phyloP scores from a whole-genome alignment of 2,888 invertebrate species.

The Myopa testacea region DNA sequence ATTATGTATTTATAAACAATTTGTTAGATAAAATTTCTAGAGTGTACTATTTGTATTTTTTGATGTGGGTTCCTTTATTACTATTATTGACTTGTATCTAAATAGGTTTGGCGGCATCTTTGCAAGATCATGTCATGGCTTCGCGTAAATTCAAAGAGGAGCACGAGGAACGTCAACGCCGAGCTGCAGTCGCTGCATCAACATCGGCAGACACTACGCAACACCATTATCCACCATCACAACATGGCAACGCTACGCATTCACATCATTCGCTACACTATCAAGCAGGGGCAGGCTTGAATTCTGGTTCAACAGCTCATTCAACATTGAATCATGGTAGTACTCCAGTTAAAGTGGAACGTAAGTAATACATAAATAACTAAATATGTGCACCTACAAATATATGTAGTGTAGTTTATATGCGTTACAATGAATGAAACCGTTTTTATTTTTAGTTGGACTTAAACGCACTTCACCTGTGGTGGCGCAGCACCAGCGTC shows the following conservation, averaged over 20 bases:
- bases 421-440: too few species aligned
- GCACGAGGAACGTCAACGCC: constrained; percentile 66
- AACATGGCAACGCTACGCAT: neutral
- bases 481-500: constrained; percentile 67
- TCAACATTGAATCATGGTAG: constrained; percentile 50
- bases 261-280: constrained; percentile 1
- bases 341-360: constrained; percentile 63
- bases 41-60: too few species aligned
- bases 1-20: too few species aligned
- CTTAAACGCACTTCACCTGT: constrained; percentile 71
- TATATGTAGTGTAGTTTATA: neutral
- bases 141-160: constrained; percentile 73
- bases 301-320: constrained; percentile 35
- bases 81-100: too few species aligned
- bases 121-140: constrained; percentile 83
- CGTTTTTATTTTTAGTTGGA: constrained; percentile 54
- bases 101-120: constrained; percentile 81
- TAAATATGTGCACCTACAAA: neutral
- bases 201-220: constrained; percentile 34
- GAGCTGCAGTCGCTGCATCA: constrained; percentile 60
- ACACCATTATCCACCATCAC: constrained; percentile 27
- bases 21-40: too few species aligned
- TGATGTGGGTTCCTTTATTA: too few species aligned
- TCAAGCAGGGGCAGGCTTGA: constrained; percentile 38
- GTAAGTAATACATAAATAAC: constrained; percentile 53